Conservation (phyloP, 2,797 vertebrate species). For the Oreochromis grahami region DNA sequence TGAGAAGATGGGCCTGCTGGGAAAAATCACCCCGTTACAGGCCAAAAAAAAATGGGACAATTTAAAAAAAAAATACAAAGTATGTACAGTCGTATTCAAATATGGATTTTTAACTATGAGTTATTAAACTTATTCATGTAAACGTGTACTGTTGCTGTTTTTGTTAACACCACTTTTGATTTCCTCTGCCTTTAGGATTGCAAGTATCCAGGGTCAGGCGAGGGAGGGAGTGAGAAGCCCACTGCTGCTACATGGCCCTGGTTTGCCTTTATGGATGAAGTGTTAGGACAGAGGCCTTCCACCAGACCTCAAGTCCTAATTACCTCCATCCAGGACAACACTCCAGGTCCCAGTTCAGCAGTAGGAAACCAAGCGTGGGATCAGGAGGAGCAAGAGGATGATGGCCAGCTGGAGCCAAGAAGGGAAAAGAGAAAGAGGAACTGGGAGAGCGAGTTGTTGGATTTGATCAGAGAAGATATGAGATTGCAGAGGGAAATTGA, state of each 20-base stretch:
- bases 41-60: neutral
- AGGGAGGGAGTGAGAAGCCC: neutral
- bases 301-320: neutral
- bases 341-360: neutral
- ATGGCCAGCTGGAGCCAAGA: neutral
- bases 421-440: neutral
- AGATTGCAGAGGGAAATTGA: neutral
- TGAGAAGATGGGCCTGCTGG: neutral
- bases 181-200: neutral
- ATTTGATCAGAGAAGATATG: neutral
- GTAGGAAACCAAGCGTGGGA: neutral
- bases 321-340: neutral
- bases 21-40: neutral
- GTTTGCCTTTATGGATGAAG: neutral
- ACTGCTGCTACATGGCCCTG: neutral
- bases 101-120: neutral
- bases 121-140: fast-evolving
- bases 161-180: neutral
- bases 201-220: neutral
- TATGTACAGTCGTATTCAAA: neutral
- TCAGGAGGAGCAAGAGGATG: neutral
- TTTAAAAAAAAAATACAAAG: neutral
- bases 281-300: neutral
- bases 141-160: neutral
- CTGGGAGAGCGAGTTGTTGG: neutral